Evolutionary conservation across 2,888 invertebrate species (phyloP), one percentile per base, ranked within the genome.

Genomic region (Stenodera caucasica): DNA sequence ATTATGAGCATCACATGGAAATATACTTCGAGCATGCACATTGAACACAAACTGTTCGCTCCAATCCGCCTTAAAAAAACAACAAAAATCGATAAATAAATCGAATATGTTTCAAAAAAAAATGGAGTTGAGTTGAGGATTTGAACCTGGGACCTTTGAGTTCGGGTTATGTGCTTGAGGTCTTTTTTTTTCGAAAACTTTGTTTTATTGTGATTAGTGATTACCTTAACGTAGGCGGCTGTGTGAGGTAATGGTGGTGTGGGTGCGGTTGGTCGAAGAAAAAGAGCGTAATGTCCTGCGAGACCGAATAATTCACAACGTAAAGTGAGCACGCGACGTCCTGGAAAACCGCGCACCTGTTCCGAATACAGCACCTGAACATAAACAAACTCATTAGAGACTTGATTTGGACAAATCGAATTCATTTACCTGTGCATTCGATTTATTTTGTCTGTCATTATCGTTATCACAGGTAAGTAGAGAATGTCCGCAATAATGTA

Each of bases 21-120:
- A 89, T 70, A 93, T 90, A 62, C 91, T 92, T 26, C 89, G 86
- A 0, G 91, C 91, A 77, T 91, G 90, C 2, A 93, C 92, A 81
- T 92, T 92, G 77, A 93, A 86, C 15, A 92, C 91, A 76, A 91
- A 94, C 75, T 91, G 89, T 67, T 91, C 89, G 55, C 91, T 92
- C 92, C 92, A 92, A 71, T 90, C 90, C 50, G 91, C 91, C 90
- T 90, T 78, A 7, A 73, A 78, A 51, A 35, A 33, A n/a, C 18
- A 35, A 12, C 14, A 35, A 52, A 32, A n/a, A n/a, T n/a, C n/a
- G n/a, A n/a, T n/a, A n/a, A n/a, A n/a, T n/a, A n/a, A n/a, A n/a
- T n/a, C n/a, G n/a, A n/a, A n/a, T n/a, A n/a, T n/a, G n/a, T n/a
- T n/a, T n/a, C n/a, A n/a, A n/a, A n/a, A n/a, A n/a, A n/a, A n/a